Evolutionary conservation across 2,797 vertebrate genomes (phyloP).

Genomic region (Pteropus rufus): DNA sequence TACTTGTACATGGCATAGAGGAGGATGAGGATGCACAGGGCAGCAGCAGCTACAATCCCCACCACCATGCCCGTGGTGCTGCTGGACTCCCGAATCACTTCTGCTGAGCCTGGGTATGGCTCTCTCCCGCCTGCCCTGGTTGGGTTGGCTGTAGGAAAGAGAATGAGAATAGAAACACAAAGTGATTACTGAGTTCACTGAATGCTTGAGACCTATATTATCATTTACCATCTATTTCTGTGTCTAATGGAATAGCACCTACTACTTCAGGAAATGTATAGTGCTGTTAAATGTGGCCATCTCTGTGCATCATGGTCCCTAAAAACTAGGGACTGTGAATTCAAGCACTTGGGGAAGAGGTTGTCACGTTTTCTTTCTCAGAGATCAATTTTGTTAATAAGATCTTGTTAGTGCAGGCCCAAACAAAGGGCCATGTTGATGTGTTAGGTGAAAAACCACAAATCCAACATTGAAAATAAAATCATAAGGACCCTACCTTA

Average conservation of each 20-base stretch:
- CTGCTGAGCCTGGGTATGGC: conserved; percentile 88
- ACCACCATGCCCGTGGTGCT: conserved; percentile 99
- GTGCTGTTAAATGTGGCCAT: background rate
- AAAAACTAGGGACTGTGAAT: background rate
- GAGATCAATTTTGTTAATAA: background rate
- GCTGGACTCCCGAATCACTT: conserved; percentile 96
- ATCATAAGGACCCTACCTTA: background rate
- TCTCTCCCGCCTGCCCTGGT: conserved; percentile 90
- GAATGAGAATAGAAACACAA: conserved; percentile 43
- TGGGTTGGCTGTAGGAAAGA: conserved; percentile 90
- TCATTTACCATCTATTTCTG: background rate
- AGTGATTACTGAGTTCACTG: conserved; percentile 61
- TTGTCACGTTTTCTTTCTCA: background rate
- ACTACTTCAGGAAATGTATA: fast-evolving
- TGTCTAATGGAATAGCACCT: background rate
- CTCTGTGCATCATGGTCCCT: background rate
- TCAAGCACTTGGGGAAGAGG: background rate
- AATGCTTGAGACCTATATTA: background rate
- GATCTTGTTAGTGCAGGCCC: background rate
- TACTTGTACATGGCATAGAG: conserved; percentile 99
- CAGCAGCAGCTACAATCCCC: conserved; percentile 95
- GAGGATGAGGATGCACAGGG: conserved; percentile 98
- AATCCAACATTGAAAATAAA: background rate
- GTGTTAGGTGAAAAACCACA: background rate
- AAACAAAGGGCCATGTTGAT: background rate